These are phyloP conservation scores for Psittacus erithacus DNA, from an alignment of 2,113 vertebrate species.

Conservation along the genomic window DNA sequence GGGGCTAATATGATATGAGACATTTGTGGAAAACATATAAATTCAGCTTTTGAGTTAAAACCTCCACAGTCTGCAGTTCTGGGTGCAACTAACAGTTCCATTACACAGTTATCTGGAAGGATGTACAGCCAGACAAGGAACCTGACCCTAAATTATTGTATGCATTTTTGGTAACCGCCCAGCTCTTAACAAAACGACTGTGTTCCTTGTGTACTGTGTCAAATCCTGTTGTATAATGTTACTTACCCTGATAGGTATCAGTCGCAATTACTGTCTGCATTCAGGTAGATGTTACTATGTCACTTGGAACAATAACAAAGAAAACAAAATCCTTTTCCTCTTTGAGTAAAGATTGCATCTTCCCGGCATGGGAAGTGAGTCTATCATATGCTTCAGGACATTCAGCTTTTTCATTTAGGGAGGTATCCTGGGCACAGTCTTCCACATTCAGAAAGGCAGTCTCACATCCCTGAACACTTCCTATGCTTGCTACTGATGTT, in stretches of 20 bases:
- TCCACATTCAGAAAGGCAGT: not conserved
- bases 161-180: conserved; percentile 24
- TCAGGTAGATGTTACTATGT: conserved; percentile 43
- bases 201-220: not conserved
- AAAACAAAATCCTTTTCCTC: conserved; percentile 53
- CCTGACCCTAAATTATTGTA: not conserved
- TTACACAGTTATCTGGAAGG: conserved; percentile 8
- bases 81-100: conserved; percentile 8
- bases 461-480: not conserved
- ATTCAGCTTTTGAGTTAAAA: not conserved
- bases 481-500: not conserved
- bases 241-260: conserved; percentile 36
- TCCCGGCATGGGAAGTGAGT: conserved; percentile 5
- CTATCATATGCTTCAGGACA: conserved; percentile 7
- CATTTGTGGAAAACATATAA: not conserved
- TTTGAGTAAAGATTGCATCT: conserved; percentile 45
- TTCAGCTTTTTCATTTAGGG: not conserved
- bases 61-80: not conserved
- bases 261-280: conserved; percentile 44
- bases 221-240: conserved; percentile 36
- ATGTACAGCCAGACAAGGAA: not conserved
- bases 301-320: conserved; percentile 64
- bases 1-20: not conserved
- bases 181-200: not conserved
- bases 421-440: not conserved